A percentile compares a stretch with the other conserved stretches of the same genome.
These are phyloP conservation scores for Astreopora myriophthalma DNA, from an alignment of 64 coral and sea anemone species.

Conservation along the genomic window DNA sequence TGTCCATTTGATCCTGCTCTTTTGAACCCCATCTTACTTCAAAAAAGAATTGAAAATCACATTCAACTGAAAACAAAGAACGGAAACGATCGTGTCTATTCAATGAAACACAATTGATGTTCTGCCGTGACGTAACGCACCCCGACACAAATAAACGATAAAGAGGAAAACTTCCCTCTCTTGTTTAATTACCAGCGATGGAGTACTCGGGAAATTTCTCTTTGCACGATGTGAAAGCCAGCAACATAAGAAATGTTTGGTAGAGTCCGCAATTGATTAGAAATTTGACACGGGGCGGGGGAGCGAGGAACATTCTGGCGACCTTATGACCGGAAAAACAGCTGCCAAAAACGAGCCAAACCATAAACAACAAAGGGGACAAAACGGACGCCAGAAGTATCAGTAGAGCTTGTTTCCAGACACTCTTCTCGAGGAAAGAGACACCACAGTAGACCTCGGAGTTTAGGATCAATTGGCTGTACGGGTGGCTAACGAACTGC, in stretches of 20 bases:
- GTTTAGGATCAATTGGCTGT: constrained; percentile 21
- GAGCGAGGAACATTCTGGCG: background rate
- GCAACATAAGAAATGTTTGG: constrained; percentile 9
- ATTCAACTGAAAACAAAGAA: no score
- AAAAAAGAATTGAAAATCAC: no score
- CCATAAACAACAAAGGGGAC: constrained; percentile 4
- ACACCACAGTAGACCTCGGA: constrained; percentile 12
- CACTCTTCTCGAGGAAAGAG: constrained; percentile 11
- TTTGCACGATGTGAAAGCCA: background rate
- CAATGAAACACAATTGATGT: no score
- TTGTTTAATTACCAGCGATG: background rate
- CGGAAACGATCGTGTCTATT: no score
- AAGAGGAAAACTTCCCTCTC: background rate
- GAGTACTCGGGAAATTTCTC: background rate
- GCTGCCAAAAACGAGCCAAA: background rate
- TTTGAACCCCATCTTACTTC: no score
- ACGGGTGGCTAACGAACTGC: constrained; percentile 53
- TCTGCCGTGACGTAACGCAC: background rate
- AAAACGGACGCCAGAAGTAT: background rate
- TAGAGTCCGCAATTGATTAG: background rate
- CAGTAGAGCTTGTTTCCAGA: background rate
- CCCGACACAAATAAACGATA: background rate
- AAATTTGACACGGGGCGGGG: background rate
- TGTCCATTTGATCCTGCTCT: no score
- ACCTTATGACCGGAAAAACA: constrained; percentile 3